A percentile compares a stretch with the other conserved stretches of the same genome.
These are phyloP conservation scores for Nyleta sp. DNA, from an alignment of 2,888 invertebrate species.

Conservation along the genomic window DNA sequence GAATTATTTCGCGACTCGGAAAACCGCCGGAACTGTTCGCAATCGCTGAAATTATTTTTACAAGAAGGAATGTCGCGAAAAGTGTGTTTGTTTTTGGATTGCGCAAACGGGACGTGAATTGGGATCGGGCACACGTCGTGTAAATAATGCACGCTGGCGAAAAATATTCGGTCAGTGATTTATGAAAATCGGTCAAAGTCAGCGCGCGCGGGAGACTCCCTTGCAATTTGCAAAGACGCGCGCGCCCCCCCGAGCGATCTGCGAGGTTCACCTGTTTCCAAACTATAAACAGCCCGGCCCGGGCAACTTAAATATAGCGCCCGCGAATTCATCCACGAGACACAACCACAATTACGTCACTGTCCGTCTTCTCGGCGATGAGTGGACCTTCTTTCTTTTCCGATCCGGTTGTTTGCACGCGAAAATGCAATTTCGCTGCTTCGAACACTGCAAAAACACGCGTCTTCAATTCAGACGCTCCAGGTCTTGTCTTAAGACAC, in stretches of 20 bases:
- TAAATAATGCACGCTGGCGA: slow-evolving; percentile 38
- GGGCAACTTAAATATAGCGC: slow-evolving; percentile 80
- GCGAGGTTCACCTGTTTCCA: slow-evolving; percentile 80
- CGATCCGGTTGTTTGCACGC: slow-evolving; percentile 2
- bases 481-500: too few relatives aligned
- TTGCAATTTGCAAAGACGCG: slow-evolving; percentile 68
- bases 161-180: slow-evolving; percentile 64
- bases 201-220: slow-evolving; percentile 71
- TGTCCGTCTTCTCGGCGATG: slow-evolving; percentile 29
- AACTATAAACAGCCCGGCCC: slow-evolving; percentile 81
- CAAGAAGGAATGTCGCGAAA: too few relatives aligned
- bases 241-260: slow-evolving; percentile 60
- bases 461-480: too few relatives aligned
- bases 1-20: too few relatives aligned
- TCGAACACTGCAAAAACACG: too few relatives aligned
- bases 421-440: neutral
- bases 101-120: slow-evolving; percentile 16
- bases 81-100: neutral
- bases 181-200: slow-evolving; percentile 81
- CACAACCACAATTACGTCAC: slow-evolving; percentile 67
- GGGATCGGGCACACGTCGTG: slow-evolving; percentile 6
- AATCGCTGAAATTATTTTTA: too few relatives aligned
- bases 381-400: slow-evolving; percentile 37
- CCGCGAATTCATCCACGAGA: slow-evolving; percentile 79
- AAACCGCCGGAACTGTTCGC: too few relatives aligned